Base-by-base conservation (phyloP, 2,113 vertebrate genomes). In the Austrofundulus limnaeus region DNA sequence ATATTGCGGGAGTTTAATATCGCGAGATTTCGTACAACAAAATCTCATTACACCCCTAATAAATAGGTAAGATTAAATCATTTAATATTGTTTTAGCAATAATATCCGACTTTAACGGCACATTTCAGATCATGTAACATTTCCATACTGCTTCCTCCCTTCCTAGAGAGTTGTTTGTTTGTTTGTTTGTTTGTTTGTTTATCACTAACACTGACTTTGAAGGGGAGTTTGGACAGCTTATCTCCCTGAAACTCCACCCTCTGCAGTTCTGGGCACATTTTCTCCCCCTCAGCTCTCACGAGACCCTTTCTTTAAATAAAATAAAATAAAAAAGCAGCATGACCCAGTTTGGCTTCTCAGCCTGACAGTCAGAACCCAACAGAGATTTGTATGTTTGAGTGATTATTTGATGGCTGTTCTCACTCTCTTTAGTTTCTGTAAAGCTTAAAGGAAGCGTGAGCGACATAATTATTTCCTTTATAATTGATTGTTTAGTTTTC, bases 201-300 rank as follows among this genome's bases (percentile, higher is more conserved):
- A 77, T 61, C 65, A 50, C 1, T 7, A 57, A 63, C 52, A 41
- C 47, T 75, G 24, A 28, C 70, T 87, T 77, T 87, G 81, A 88
- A 84, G 78, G 31, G 66, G 56, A 76, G 72, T 64, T 69, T 41
- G 15, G 61, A 78, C 70, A 61, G 43, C 61, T 82, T 83, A 79
- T 83, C 84, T 80, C 60, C 67, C 49, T 66, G 63, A 78, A 75
- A 72, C 59, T 62, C 65, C 66, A 12, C 72, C 50, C 34, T 41
- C 61, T 54, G 38, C 39, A 62, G 41, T 69, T 56, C 58, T 49
- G 8, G 55, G n/a, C n/a, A 10, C 72, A 20, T 73, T 55, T 64
- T 8, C n/a, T 23, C 24, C 34, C 52, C 37, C n/a, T 31, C 31
- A 28, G 21, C 9, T 23, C 13, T 28, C 16, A 11, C 41, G 19